phyloP scores from a whole-genome alignment of 2,888 invertebrate genomes.

The Cosmia pyralina region DNA sequence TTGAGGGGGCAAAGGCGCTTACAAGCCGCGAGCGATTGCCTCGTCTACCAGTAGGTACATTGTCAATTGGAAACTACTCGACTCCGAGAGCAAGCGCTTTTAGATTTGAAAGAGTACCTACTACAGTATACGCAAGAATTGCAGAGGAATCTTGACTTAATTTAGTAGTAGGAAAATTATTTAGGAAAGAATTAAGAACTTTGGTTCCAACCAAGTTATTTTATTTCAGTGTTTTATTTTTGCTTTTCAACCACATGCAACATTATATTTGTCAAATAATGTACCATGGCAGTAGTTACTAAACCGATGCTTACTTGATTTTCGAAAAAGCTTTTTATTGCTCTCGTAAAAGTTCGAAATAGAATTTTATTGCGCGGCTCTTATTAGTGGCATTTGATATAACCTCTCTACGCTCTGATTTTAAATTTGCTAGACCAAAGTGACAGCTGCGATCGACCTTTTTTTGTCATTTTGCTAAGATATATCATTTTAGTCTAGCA shows the following conservation, averaged over 20 bases:
- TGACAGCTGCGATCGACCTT: no score
- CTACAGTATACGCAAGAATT: constrained; percentile 69
- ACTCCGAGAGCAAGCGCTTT: constrained; percentile 82
- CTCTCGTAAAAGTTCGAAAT: no score
- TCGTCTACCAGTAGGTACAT: constrained; percentile 81
- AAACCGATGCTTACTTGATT: background rate
- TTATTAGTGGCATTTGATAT: no score
- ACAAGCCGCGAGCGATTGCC: constrained; percentile 83
- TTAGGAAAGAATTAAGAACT: background rate
- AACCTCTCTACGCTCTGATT: no score
- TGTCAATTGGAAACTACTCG: constrained; percentile 88
- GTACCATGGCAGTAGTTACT: background rate
- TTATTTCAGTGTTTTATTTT: background rate
- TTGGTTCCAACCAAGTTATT: background rate
- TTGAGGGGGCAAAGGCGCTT: constrained; percentile 76
- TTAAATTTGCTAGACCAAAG: no score
- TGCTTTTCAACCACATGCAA: background rate
- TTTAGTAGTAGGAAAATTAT: background rate
- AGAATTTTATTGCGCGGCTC: no score
- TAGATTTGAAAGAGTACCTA: constrained; percentile 84
- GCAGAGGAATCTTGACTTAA: constrained; percentile 43
- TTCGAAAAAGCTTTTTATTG: no score
- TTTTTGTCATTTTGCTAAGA: no score
- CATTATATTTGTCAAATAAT: background rate
- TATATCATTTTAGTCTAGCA: no score